Conservation (phyloP, 2,797 vertebrate species). For the Rhynchotus rufescens region DNA sequence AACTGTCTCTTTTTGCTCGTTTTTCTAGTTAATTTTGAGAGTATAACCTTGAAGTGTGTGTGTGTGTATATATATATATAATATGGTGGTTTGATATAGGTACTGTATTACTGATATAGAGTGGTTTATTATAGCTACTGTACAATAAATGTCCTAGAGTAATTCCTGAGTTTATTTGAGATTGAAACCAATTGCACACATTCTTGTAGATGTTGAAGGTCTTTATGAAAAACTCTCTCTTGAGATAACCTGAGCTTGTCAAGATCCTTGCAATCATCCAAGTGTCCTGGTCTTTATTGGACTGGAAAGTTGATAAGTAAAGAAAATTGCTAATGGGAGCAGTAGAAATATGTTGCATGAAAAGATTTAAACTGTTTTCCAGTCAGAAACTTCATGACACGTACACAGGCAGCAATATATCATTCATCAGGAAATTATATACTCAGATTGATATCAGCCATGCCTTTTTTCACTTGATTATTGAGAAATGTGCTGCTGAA, state of each 20-base stretch:
- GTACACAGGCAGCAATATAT: not conserved
- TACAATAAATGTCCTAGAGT: not conserved
- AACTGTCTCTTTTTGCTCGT: not conserved
- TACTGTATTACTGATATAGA: no score
- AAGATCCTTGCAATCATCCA: not conserved
- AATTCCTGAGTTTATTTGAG: not conserved
- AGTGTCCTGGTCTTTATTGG: not conserved
- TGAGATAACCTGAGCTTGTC: not conserved
- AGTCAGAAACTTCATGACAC: not conserved
- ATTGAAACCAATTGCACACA: not conserved
- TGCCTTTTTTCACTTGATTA: not conserved
- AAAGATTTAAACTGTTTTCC: constrained; percentile 11
- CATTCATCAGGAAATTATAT: constrained; percentile 9
- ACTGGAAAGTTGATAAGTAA: not conserved
- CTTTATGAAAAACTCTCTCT: not conserved
- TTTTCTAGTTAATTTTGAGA: not conserved
- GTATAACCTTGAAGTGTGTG: no score
- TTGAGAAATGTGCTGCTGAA: not conserved
- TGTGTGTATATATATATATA: no score
- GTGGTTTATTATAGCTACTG: not conserved
- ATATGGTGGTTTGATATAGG: no score
- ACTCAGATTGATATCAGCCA: not conserved
- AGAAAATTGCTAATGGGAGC: constrained; percentile 27
- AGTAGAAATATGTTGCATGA: not conserved
- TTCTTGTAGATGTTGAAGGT: not conserved